A percentile compares a stretch with the other conserved stretches of the same genome.
phyloP scores from a whole-genome alignment of 2,888 invertebrate genomes.

The Itoplectis maculator region DNA sequence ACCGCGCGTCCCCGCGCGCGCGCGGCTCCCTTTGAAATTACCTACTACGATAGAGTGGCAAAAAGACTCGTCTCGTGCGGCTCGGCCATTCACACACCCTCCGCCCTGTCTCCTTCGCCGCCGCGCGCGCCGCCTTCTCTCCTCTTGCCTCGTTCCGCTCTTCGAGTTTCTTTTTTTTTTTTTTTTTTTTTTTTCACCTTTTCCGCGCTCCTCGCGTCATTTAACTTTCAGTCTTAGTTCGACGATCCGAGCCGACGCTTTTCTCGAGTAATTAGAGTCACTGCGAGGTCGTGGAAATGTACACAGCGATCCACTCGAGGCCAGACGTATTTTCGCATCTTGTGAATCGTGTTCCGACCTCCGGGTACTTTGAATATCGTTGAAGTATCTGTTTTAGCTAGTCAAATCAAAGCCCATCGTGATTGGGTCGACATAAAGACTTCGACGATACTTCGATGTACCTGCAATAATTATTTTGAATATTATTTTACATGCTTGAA shows the following conservation, averaged over 20 bases:
- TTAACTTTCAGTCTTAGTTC: not conserved
- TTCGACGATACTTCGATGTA: no score
- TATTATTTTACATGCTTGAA: no score
- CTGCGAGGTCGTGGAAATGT: not conserved
- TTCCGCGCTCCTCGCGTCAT: not conserved
- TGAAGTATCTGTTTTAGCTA: no score
- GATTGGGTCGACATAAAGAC: no score
- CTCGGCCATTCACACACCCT: slow-evolving; percentile 27
- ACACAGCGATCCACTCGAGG: no score
- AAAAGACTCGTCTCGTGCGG: slow-evolving; percentile 29
- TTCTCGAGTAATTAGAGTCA: slow-evolving; percentile 7
- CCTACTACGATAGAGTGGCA: slow-evolving; percentile 42
- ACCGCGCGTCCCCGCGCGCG: slow-evolving; percentile 33
- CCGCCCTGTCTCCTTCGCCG: not conserved
- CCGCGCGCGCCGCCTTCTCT: not conserved
- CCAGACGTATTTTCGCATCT: no score
- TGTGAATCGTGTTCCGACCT: no score
- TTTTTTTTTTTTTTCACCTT: no score
- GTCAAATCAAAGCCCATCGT: no score
- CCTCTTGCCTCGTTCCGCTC: not conserved
- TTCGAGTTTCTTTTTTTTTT: no score
- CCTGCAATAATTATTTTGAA: no score
- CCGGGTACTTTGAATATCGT: no score
- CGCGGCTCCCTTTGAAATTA: slow-evolving; percentile 62
- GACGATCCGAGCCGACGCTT: not conserved